phyloP scores from a whole-genome alignment of 1,140 invertebrate genomes.

The Drosophila guanche region DNA sequence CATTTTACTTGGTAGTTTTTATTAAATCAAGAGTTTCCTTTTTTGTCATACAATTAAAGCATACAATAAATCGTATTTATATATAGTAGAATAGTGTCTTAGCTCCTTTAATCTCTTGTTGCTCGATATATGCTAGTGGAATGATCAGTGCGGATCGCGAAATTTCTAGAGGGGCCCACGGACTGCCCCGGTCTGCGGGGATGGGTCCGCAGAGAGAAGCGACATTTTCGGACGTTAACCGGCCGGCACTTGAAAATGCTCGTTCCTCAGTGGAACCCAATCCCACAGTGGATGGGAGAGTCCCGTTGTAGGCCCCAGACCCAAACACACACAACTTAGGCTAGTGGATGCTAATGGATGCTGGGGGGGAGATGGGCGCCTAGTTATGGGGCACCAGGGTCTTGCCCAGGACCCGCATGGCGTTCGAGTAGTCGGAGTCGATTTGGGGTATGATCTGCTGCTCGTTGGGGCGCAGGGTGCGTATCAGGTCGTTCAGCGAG shows the following conservation, averaged over 20 bases:
- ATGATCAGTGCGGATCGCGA: conserved; percentile 12
- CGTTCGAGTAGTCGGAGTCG: conserved; percentile 83
- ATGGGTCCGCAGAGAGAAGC: conserved; percentile 75
- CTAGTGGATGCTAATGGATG: conserved; percentile 26
- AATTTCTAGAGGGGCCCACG: conserved; percentile 25
- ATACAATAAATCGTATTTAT: conserved; percentile 59
- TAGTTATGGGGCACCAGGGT: conserved; percentile 68
- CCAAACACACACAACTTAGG: conserved; percentile 42
- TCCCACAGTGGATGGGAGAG: not conserved
- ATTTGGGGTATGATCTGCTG: conserved; percentile 83
- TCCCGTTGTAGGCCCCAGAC: not conserved
- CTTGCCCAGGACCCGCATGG: conserved; percentile 83
- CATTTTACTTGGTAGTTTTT: conserved; percentile 68
- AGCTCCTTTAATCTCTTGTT: conserved; percentile 38
- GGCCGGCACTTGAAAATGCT: conserved; percentile 50
- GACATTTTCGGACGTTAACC: conserved; percentile 52
- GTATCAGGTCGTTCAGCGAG: conserved; percentile 80
- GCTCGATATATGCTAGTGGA: conserved; percentile 25
- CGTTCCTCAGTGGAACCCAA: conserved; percentile 76
- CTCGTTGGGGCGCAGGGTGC: conserved; percentile 80
- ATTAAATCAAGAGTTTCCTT: conserved; percentile 68
- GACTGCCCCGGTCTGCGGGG: not conserved
- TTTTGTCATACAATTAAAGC: conserved; percentile 79
- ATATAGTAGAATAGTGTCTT: conserved; percentile 46
- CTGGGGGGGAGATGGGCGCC: not conserved